A percentile compares a stretch with the other conserved stretches of the same genome.
Evolutionary conservation across 2,888 invertebrate species (phyloP).

Genomic region (Hirudinaria manillensis): DNA sequence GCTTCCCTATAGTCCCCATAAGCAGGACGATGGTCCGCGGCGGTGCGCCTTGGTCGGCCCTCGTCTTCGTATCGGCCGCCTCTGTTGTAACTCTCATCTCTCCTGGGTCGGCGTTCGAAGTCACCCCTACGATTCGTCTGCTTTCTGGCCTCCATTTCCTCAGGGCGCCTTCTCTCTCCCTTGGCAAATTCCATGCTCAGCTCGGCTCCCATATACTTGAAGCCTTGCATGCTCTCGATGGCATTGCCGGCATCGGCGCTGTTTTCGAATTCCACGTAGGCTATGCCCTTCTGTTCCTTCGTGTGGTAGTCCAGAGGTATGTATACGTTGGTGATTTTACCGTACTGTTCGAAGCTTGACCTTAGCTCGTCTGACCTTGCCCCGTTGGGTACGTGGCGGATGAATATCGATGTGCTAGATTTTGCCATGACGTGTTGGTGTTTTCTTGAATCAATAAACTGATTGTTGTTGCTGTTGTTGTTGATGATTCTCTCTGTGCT

Average conservation of each 20-base stretch:
- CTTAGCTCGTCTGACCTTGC: neutral
- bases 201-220: neutral
- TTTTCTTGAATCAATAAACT: no score
- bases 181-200: constrained; percentile 3
- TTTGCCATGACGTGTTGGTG: no score
- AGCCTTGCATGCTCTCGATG: neutral
- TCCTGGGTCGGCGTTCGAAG: no score
- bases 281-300: neutral
- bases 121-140: no score
- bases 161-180: neutral
- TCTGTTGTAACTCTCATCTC: no score
- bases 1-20: neutral
- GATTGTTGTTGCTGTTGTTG: no score
- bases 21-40: no score
- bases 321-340: neutral
- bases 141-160: no score
- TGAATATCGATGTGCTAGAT: neutral
- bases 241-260: neutral
- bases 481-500: no score
- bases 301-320: constrained; percentile 4
- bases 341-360: neutral
- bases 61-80: no score
- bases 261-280: constrained; percentile 1
- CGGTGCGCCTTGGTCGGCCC: no score
- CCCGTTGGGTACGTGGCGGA: neutral